These are phyloP conservation scores for Danionella cerebrum DNA, from an alignment of 2,113 vertebrate species.

Conservation along the genomic window DNA sequence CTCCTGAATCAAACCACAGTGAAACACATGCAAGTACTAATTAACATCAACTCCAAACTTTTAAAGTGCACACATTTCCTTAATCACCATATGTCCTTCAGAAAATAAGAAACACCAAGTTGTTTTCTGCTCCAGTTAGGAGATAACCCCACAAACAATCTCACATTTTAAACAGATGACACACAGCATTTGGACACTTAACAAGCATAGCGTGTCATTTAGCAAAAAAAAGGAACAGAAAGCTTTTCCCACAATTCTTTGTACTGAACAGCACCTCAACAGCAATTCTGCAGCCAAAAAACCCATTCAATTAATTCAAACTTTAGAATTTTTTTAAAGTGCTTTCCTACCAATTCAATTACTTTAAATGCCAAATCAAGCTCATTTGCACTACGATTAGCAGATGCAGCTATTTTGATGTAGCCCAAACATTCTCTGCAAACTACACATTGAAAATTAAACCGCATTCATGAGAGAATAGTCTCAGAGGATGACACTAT, in stretches of 20 bases:
- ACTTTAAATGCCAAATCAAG: constrained; percentile 11
- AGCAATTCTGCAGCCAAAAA: constrained; percentile 5
- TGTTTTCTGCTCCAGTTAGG: too few relatives aligned
- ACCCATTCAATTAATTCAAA: background rate
- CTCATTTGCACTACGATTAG: background rate
- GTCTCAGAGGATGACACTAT: background rate
- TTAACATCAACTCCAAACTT: too few relatives aligned
- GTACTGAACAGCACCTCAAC: background rate
- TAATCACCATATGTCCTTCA: too few relatives aligned
- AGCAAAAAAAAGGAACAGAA: background rate
- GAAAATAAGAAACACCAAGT: too few relatives aligned
- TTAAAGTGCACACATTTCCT: too few relatives aligned
- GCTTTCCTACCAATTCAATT: constrained; percentile 4
- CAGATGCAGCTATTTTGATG: background rate
- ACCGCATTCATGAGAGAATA: background rate
- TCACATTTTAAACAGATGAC: too few relatives aligned
- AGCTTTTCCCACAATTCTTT: background rate
- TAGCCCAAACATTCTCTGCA: background rate
- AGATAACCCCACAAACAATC: background rate
- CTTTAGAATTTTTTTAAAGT: background rate
- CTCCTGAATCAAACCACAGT: too few relatives aligned
- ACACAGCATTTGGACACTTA: too few relatives aligned
- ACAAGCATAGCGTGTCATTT: background rate
- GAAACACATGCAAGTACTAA: too few relatives aligned
- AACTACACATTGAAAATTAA: background rate